phyloP scores from a whole-genome alignment of 2,113 vertebrate genomes.

The Leiothrix lutea region DNA sequence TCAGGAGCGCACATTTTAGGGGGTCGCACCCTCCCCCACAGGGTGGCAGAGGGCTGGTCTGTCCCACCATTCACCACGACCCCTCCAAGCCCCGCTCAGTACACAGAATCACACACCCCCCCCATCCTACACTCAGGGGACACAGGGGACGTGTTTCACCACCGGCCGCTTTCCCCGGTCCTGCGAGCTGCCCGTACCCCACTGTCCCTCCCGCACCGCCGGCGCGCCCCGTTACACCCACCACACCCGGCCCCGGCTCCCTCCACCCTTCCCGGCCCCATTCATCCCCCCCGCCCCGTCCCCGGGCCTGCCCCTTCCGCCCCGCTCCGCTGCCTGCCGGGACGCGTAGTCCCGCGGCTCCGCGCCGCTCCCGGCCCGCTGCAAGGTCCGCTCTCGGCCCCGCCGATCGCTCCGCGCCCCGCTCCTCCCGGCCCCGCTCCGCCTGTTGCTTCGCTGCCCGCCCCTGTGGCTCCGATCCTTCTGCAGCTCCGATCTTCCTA shows the following conservation, averaged over 20 bases:
- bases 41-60: neutral
- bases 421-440: neutral
- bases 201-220: fast-evolving
- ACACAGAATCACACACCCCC: neutral
- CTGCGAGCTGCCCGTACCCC: neutral
- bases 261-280: neutral
- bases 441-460: neutral
- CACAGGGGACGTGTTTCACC: neutral
- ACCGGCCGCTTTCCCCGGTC: neutral
- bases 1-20: fast-evolving
- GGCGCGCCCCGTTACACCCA: neutral
- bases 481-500: fast-evolving
- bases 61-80: neutral
- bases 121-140: neutral
- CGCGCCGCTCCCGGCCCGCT: neutral
- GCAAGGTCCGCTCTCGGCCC: neutral
- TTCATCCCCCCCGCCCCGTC: neutral
- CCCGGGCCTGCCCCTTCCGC: neutral
- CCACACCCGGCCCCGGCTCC: neutral
- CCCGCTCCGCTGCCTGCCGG: no score
- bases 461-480: neutral
- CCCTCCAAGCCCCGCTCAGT: neutral
- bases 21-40: no score
- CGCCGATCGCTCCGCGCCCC: neutral
- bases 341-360: no score